phyloP scores from a whole-genome alignment of 2,888 invertebrate species.

The Bibio marci region DNA sequence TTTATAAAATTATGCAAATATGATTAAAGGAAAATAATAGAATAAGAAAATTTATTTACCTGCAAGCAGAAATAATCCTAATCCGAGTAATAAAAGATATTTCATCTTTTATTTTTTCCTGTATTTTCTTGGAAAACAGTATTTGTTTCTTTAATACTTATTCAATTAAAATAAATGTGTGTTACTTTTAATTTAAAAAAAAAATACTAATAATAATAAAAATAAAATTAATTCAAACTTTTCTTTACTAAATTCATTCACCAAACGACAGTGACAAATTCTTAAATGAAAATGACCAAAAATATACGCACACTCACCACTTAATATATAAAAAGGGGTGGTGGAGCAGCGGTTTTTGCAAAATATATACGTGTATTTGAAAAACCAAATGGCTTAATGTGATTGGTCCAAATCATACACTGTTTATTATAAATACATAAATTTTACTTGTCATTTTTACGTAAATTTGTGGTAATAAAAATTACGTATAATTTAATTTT shows the following conservation, averaged over 20 bases:
- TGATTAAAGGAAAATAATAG: too few relatives aligned
- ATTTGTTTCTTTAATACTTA: too few relatives aligned
- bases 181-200: neutral
- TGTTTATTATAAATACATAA: too few relatives aligned
- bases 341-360: neutral
- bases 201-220: neutral
- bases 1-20: too few relatives aligned
- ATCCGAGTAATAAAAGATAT: conserved; percentile 26
- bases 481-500: too few relatives aligned
- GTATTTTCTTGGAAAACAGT: too few relatives aligned
- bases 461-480: too few relatives aligned
- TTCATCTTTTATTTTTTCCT: conserved; percentile 24
- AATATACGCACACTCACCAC: too few relatives aligned
- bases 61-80: conserved; percentile 29
- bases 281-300: too few relatives aligned
- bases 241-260: neutral
- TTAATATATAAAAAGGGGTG: too few relatives aligned
- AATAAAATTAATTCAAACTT: conserved; percentile 2
- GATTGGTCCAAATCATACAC: conserved; percentile 22
- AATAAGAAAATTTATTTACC: conserved; percentile 21
- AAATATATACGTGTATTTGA: conserved; percentile 5
- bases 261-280: neutral
- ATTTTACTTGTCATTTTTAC: too few relatives aligned
- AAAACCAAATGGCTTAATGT: conserved; percentile 19
- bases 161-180: conserved; percentile 1